Conservation (phyloP, 2,797 vertebrate genomes). For the Pantherophis alleghaniensis region DNA sequence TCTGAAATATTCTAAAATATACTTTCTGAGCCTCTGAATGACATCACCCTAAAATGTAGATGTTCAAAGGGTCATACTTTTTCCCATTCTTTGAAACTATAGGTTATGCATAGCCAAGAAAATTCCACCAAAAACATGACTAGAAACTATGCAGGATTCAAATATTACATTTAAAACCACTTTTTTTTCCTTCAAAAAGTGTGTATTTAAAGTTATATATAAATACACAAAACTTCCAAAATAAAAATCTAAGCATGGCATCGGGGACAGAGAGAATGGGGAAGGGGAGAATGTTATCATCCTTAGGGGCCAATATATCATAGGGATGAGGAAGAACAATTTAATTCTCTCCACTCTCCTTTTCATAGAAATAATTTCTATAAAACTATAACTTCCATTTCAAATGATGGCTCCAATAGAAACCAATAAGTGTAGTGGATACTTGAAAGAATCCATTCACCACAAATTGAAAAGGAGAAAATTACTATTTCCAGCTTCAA, state of each 20-base stretch:
- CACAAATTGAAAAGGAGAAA: not conserved
- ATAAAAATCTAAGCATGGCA: not conserved
- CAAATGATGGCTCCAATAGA: not conserved
- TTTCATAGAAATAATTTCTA: not conserved
- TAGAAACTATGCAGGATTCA: not conserved
- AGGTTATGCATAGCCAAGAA: not conserved
- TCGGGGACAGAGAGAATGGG: not conserved
- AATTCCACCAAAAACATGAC: not conserved
- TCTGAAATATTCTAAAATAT: not conserved
- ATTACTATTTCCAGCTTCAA: not conserved
- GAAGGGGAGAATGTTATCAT: not conserved
- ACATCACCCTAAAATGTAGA: not conserved
- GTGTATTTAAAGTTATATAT: not conserved
- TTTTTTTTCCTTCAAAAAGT: not conserved
- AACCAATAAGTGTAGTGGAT: not conserved
- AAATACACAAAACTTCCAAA: not conserved
- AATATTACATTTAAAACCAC: not conserved
- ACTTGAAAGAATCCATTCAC: not conserved
- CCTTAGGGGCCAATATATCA: not conserved
- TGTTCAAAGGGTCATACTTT: not conserved
- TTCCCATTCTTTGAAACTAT: not conserved
- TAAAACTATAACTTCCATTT: not conserved
- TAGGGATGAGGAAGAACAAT: not conserved
- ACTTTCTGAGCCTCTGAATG: not conserved
- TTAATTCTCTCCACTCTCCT: not conserved